These are phyloP conservation scores for Helobdella robusta DNA, from an alignment of 2,888 invertebrate species.

Conservation along the genomic window DNA sequence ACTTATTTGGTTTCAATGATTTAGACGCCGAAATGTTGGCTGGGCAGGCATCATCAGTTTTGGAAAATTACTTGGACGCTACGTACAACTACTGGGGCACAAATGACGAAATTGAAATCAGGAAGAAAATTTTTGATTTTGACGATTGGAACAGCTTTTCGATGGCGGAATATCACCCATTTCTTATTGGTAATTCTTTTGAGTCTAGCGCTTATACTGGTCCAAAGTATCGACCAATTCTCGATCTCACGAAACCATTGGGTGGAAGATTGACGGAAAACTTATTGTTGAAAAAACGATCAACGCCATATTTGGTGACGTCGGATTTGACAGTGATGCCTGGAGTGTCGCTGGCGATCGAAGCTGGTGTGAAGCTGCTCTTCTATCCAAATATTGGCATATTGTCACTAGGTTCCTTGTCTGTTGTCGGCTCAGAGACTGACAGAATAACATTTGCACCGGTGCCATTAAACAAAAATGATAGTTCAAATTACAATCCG, in stretches of 20 bases:
- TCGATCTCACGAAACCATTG: slow-evolving; percentile 39
- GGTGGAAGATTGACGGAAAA: slow-evolving; percentile 58
- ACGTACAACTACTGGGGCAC: slow-evolving; percentile 95
- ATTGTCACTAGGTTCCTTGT: slow-evolving; percentile 77
- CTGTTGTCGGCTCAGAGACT: slow-evolving; percentile 63
- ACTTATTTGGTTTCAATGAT: slow-evolving; percentile 64
- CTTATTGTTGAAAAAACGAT: slow-evolving; percentile 37
- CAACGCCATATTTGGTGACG: slow-evolving; percentile 53
- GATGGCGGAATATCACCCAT: slow-evolving; percentile 79
- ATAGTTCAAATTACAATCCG: neutral
- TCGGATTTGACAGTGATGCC: slow-evolving; percentile 96
- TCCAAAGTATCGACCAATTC: slow-evolving; percentile 34
- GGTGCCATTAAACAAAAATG: neutral
- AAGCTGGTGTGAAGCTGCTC: slow-evolving; percentile 79
- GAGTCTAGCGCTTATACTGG: slow-evolving; percentile 38
- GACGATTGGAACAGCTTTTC: slow-evolving; percentile 99
- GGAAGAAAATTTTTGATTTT: slow-evolving; percentile 82
- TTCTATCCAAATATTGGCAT: slow-evolving; percentile 93
- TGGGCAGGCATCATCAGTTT: slow-evolving; percentile 70
- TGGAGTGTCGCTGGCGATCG: slow-evolving; percentile 71
- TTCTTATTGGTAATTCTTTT: slow-evolving; percentile 57
- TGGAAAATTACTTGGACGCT: slow-evolving; percentile 76
- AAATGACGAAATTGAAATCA: slow-evolving; percentile 63
- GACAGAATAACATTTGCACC: slow-evolving; percentile 31
- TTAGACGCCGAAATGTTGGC: slow-evolving; percentile 76